Evolutionary conservation across 2,888 invertebrate genomes (phyloP).

Genomic region (Lithosia quadra): DNA sequence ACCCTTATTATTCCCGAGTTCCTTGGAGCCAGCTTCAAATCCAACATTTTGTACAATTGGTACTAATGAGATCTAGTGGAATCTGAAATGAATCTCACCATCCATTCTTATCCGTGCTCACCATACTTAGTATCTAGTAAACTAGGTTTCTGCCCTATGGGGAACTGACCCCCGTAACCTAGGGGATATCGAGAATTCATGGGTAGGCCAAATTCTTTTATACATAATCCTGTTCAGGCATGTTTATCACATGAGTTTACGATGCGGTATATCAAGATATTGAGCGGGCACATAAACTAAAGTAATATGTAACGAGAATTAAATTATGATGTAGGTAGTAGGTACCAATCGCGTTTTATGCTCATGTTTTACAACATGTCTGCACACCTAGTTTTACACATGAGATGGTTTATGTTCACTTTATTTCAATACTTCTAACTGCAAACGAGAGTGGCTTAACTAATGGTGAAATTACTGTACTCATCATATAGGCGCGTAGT

Average conservation of each 20-base stretch:
- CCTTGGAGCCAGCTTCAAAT: not conserved
- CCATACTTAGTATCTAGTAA: not conserved
- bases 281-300: conserved; percentile 15
- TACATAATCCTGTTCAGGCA: not conserved
- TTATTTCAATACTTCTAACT: not conserved
- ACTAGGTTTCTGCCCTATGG: too few species aligned
- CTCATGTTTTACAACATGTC: conserved; percentile 11
- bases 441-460: not conserved
- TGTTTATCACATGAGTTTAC: conserved; percentile 22
- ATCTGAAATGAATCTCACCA: not conserved
- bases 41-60: not conserved
- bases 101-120: not conserved
- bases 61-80: not conserved
- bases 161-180: too few species aligned
- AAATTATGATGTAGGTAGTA: conserved; percentile 17
- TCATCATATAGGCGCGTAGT: too few species aligned
- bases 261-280: conserved; percentile 22
- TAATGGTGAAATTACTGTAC: too few species aligned
- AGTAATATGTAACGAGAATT: conserved; percentile 20
- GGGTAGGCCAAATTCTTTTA: not conserved
- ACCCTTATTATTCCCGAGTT: not conserved
- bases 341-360: too few species aligned
- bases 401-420: not conserved
- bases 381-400: conserved; percentile 12
- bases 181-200: not conserved